Percentiles rank a stretch among this genome's conserved stretches.
phyloP scores from a whole-genome alignment of 2,797 vertebrate genomes.

The Hylomyscus alleni region DNA sequence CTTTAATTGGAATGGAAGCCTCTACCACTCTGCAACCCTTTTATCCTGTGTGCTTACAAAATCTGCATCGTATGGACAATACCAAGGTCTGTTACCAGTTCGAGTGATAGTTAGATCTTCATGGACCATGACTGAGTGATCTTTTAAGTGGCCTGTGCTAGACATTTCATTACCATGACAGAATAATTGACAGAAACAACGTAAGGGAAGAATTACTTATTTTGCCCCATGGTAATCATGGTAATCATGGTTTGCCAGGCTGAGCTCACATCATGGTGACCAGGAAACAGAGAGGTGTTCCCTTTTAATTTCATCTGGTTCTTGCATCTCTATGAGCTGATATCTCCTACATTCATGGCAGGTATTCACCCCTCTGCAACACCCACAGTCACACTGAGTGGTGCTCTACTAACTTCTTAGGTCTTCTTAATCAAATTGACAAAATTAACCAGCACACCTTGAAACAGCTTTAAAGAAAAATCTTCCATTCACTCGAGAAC shows the following conservation, averaged over 20 bases:
- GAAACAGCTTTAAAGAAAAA: slow-evolving; percentile 13
- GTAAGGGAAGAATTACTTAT: background rate
- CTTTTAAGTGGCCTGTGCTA: background rate
- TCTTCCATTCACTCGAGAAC: background rate
- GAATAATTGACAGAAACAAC: background rate
- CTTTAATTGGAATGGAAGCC: background rate
- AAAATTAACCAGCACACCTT: background rate
- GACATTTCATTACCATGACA: background rate
- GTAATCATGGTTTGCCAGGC: background rate
- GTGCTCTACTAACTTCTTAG: background rate
- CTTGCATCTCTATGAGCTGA: background rate
- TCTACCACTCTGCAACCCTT: background rate
- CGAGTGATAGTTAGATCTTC: background rate
- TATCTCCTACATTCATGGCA: background rate
- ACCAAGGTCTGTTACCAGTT: background rate
- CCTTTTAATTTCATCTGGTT: background rate
- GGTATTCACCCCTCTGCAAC: background rate
- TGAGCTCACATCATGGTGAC: background rate
- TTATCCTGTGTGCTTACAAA: background rate
- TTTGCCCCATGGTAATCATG: background rate
- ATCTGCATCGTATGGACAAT: background rate
- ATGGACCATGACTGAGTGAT: background rate
- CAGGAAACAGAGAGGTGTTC: background rate
- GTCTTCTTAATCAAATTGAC: background rate
- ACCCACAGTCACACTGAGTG: background rate